These are phyloP conservation scores for Calyptommatus sinebrachiatus DNA, from an alignment of 2,113 vertebrate species.

Conservation along the genomic window DNA sequence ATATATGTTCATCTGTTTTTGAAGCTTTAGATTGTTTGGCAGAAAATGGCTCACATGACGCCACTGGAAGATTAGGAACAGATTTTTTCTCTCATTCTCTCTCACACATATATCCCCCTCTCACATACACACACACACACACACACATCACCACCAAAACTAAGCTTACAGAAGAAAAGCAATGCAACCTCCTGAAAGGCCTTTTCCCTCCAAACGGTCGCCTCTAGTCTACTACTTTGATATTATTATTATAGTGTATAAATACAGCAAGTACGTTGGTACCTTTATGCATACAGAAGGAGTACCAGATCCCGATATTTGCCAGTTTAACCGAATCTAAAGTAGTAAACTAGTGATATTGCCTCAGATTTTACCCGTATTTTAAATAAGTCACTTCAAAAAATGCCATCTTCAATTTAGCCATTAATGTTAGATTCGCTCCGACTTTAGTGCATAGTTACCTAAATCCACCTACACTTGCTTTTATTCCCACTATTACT, in stretches of 20 bases:
- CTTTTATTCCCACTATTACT: conserved; percentile 60
- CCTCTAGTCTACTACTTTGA: conserved; percentile 44
- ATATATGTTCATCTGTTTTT: conserved; percentile 46
- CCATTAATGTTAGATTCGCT: conserved; percentile 67
- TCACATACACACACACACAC: neutral
- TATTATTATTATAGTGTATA: conserved; percentile 59
- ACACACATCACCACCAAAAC: conserved; percentile 4
- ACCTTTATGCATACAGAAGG: conserved; percentile 52
- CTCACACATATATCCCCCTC: neutral
- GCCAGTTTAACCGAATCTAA: conserved; percentile 59
- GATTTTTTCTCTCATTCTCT: too few relatives aligned
- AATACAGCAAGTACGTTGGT: conserved; percentile 58
- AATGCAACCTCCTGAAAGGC: conserved; percentile 51
- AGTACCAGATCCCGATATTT: conserved; percentile 60
- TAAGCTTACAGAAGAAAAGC: conserved; percentile 53
- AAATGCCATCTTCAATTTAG: conserved; percentile 57
- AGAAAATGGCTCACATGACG: conserved; percentile 49
- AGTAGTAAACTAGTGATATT: conserved; percentile 72
- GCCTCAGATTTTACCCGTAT: conserved; percentile 82
- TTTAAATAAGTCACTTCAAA: conserved; percentile 66
- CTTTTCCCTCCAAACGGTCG: conserved; percentile 36
- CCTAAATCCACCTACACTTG: conserved; percentile 65
- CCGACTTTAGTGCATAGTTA: conserved; percentile 75
- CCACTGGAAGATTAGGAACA: conserved; percentile 42
- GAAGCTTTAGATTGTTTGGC: conserved; percentile 63